phyloP scores from a whole-genome alignment of 2,113 vertebrate species.

The Anarrhichthys ocellatus region DNA sequence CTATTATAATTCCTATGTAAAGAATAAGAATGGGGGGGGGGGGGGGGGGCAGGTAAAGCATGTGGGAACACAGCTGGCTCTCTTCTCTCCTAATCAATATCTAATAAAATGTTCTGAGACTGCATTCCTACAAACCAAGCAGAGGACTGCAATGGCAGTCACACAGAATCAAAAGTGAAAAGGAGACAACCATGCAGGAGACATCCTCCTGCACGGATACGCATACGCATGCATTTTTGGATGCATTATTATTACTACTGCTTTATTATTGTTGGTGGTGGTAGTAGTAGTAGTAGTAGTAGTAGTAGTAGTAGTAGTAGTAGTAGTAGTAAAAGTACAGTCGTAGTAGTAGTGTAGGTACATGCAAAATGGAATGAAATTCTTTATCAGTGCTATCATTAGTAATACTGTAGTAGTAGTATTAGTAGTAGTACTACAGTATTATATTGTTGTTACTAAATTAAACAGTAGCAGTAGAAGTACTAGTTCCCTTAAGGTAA shows the following conservation, averaged over 20 bases:
- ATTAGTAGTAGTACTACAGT: background rate
- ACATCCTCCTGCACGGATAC: background rate
- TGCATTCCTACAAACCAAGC: slow-evolving; percentile 42
- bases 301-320: background rate
- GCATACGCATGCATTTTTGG: background rate
- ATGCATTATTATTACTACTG: background rate
- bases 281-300: background rate
- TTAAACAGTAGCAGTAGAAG: background rate
- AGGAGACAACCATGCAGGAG: no score
- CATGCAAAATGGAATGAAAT: background rate
- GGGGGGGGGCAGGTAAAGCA: slow-evolving; percentile 41
- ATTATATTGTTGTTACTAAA: background rate
- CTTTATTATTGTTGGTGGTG: background rate
- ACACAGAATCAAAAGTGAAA: slow-evolving; percentile 43
- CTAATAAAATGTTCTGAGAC: slow-evolving; percentile 61
- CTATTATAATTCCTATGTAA: slow-evolving; percentile 33
- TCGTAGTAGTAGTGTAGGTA: background rate
- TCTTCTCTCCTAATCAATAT: slow-evolving; percentile 63
- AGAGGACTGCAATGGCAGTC: slow-evolving; percentile 42
- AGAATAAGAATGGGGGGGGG: slow-evolving; percentile 26
- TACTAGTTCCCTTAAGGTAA: background rate
- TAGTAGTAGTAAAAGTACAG: background rate
- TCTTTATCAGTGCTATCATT: no score
- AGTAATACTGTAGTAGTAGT: background rate
- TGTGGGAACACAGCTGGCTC: slow-evolving; percentile 67